A percentile compares a stretch with the other conserved stretches of the same genome.
Evolutionary conservation across 2,888 invertebrate genomes (phyloP).

Genomic region (Nomada hirtipes): DNA sequence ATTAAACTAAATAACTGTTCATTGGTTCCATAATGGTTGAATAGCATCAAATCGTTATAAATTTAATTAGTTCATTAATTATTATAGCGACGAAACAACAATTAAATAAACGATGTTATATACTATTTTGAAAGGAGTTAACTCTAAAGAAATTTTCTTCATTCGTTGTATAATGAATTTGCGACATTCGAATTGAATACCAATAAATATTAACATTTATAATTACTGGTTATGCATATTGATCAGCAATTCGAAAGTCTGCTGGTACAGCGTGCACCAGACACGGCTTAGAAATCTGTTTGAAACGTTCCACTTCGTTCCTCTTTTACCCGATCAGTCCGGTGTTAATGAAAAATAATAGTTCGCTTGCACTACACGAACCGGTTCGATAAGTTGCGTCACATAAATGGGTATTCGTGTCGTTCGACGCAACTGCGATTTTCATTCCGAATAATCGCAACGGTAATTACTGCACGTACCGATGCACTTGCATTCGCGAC

Average conservation of each 20-base stretch:
- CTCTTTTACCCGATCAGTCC: neutral
- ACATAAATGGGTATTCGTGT: constrained; percentile 14
- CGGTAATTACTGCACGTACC: constrained; percentile 50
- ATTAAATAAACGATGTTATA: no score
- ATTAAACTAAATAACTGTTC: neutral
- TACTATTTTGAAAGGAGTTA: no score
- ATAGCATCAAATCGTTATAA: no score
- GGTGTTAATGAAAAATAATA: constrained; percentile 46
- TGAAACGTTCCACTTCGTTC: constrained; percentile 3
- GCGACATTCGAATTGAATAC: neutral
- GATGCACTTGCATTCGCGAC: constrained; percentile 30
- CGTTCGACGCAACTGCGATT: constrained; percentile 35
- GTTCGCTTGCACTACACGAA: constrained; percentile 22
- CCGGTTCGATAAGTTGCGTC: constrained; percentile 43
- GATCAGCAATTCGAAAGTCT: neutral
- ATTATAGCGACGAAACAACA: no score
- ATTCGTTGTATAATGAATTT: no score
- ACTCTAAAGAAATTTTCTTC: no score
- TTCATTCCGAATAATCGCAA: constrained; percentile 51
- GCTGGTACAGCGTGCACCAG: no score
- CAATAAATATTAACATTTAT: neutral
- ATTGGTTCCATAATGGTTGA: no score
- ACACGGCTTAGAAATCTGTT: neutral
- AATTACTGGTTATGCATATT: neutral
- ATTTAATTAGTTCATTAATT: no score